Evolutionary conservation across 1,140 invertebrate species (phyloP).

Genomic region (Antheraea mylitta): DNA sequence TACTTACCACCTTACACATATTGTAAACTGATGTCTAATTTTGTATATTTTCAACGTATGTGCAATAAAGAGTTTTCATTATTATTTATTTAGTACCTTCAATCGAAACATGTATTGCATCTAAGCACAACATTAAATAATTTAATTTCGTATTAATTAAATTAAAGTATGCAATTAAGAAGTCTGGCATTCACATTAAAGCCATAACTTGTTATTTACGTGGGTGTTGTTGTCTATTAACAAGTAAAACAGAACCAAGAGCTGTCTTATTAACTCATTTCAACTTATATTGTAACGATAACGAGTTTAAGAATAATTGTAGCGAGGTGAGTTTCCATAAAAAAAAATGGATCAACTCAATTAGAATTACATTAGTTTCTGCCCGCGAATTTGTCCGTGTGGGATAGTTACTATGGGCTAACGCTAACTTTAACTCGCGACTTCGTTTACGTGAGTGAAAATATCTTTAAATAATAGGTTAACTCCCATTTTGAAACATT

Average conservation of each 20-base stretch:
- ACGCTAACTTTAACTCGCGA: no score
- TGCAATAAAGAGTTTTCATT: no score
- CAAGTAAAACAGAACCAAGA: background rate
- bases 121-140: background rate
- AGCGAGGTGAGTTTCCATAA: background rate
- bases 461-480: no score
- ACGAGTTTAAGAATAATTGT: constrained; percentile 1
- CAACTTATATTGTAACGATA: constrained; percentile 3
- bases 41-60: no score
- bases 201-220: background rate
- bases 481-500: no score
- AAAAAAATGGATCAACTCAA: background rate
- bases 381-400: no score
- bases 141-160: background rate
- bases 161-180: background rate
- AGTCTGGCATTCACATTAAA: background rate
- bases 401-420: no score
- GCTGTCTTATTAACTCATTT: constrained; percentile 3
- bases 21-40: no score
- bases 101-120: background rate
- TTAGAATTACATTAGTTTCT: no score
- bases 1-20: no score
- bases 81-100: background rate
- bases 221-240: constrained; percentile 2
- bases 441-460: no score